These are phyloP conservation scores for Willisornis vidua DNA, from an alignment of 2,113 vertebrate genomes.

Conservation along the genomic window DNA sequence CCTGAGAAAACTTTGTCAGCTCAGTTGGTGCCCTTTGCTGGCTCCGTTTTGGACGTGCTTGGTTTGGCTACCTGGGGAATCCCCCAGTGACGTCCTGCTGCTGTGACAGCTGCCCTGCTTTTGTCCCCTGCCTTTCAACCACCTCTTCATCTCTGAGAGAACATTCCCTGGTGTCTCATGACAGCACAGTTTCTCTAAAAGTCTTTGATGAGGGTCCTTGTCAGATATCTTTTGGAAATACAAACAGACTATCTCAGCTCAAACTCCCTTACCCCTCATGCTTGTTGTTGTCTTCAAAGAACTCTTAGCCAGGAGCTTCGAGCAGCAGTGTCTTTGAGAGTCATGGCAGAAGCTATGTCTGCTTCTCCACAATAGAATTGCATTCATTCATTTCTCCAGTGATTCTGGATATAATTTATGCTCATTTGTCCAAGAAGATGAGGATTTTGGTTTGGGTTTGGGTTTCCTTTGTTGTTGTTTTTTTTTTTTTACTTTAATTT, in stretches of 20 bases:
- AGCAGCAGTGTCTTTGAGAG: background rate
- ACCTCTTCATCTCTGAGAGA: background rate
- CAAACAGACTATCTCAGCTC: background rate
- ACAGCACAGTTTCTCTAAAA: background rate
- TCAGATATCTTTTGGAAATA: slow-evolving; percentile 11
- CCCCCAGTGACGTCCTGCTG: rapidly evolving
- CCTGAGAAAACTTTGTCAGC: background rate
- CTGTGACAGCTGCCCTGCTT: background rate
- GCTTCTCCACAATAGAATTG: background rate
- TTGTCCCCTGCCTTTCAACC: background rate
- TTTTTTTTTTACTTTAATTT: background rate
- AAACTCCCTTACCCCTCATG: background rate
- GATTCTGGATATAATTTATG: background rate
- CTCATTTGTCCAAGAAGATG: background rate
- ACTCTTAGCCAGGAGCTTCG: background rate
- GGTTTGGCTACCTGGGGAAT: background rate
- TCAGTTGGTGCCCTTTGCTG: background rate
- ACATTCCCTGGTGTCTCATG: background rate
- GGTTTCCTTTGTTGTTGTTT: too few relatives aligned
- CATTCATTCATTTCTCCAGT: background rate
- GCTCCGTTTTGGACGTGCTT: background rate
- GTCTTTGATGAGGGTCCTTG: slow-evolving; percentile 9
- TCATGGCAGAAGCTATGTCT: background rate
- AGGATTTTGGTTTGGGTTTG: background rate
- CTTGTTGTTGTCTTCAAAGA: slow-evolving; percentile 21